Conservation (phyloP, 2,797 vertebrate species). For the Lophius americanus region DNA sequence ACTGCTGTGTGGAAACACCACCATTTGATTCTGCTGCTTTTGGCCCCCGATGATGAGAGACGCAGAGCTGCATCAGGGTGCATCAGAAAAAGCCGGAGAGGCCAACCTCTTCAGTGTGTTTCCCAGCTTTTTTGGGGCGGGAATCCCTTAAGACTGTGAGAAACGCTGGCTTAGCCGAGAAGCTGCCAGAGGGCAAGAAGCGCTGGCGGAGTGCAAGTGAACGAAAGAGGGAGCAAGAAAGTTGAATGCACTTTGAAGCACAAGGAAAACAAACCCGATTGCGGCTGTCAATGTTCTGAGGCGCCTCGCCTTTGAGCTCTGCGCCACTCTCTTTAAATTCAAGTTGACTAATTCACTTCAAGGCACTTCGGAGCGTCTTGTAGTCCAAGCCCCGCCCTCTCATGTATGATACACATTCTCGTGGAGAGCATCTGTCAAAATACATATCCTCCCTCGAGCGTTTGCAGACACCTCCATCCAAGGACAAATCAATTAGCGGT, state of each 20-base stretch:
- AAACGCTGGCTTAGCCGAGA: slow-evolving; percentile 49
- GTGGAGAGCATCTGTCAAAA: slow-evolving; percentile 63
- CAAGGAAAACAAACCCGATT: slow-evolving; percentile 45
- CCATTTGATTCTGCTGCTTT: slow-evolving; percentile 44
- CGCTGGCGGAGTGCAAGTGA: too few species aligned
- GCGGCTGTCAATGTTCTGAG: slow-evolving; percentile 30
- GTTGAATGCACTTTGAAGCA: slow-evolving; percentile 45
- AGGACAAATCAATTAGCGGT: slow-evolving; percentile 84
- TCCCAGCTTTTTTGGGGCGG: slow-evolving; percentile 24
- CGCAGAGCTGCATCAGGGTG: slow-evolving; percentile 13
- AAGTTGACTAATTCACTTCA: slow-evolving; percentile 49
- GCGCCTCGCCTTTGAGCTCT: slow-evolving; percentile 31
- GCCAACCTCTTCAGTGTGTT: slow-evolving; percentile 25
- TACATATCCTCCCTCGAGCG: slow-evolving; percentile 58
- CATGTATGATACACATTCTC: slow-evolving; percentile 30
- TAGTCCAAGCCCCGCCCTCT: slow-evolving; percentile 35
- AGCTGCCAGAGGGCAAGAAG: slow-evolving; percentile 39
- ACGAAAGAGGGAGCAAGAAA: slow-evolving; percentile 6
- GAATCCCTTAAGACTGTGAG: slow-evolving; percentile 45
- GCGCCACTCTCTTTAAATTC: slow-evolving; percentile 54
- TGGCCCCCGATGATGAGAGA: slow-evolving; percentile 23
- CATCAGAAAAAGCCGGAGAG: slow-evolving; percentile 21
- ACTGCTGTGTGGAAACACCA: slow-evolving; percentile 24
- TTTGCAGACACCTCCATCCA: slow-evolving; percentile 64
- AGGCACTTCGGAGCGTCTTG: slow-evolving; percentile 9